Conservation (phyloP, 2,113 vertebrate genomes). For the Lampris incognitus region DNA sequence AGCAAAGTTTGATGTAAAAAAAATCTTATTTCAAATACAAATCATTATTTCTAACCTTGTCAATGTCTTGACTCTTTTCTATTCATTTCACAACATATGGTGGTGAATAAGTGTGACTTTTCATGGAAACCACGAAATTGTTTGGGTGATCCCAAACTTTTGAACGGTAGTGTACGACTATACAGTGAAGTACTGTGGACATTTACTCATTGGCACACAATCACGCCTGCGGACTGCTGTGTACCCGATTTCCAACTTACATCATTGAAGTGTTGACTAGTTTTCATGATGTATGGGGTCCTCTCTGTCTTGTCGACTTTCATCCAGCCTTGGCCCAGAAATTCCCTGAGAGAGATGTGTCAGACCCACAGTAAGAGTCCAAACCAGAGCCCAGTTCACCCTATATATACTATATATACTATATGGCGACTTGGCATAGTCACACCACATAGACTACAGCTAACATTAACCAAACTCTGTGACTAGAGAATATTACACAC, state of each 20-base stretch:
- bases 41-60: too few relatives aligned
- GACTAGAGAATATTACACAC: too few relatives aligned
- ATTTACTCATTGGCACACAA: neutral
- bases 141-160: too few relatives aligned
- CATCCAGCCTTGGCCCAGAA: constrained; percentile 99
- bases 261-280: constrained; percentile 96
- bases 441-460: neutral
- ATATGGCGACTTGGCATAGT: neutral
- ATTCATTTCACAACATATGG: too few relatives aligned
- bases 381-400: neutral
- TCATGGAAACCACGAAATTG: too few relatives aligned
- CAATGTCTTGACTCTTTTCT: too few relatives aligned
- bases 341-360: constrained; percentile 85
- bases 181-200: neutral
- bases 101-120: too few relatives aligned
- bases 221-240: neutral
- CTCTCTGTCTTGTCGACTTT: constrained; percentile 94
- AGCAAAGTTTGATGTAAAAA: too few relatives aligned
- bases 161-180: too few relatives aligned
- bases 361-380: neutral
- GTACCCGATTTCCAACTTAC: constrained; percentile 78
- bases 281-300: constrained; percentile 97
- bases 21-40: too few relatives aligned
- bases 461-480: too few relatives aligned
- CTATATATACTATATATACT: too few relatives aligned